Evolutionary conservation across 2,797 vertebrate genomes (phyloP).

Genomic region (Brachyalestes nurse): DNA sequence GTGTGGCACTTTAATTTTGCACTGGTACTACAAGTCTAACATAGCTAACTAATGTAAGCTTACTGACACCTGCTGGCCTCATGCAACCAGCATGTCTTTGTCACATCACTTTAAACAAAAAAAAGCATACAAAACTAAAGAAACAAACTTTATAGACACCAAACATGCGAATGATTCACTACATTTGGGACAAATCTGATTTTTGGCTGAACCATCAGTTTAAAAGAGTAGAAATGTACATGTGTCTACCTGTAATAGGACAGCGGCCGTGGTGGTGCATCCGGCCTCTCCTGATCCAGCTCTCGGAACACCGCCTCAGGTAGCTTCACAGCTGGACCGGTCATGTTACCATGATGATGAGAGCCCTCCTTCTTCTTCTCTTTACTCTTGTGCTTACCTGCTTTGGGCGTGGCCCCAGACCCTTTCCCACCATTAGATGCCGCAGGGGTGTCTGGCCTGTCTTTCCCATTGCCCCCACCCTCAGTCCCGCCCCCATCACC

Average conservation of each 20-base stretch:
- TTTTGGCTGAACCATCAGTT: neutral
- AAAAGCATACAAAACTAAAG: too few relatives aligned
- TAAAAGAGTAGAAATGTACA: neutral
- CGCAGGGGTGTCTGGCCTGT: slow-evolving; percentile 85
- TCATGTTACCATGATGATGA: slow-evolving; percentile 88
- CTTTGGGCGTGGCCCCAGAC: slow-evolving; percentile 84
- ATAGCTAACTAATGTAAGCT: too few relatives aligned
- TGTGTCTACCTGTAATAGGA: slow-evolving; percentile 93
- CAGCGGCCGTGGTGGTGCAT: slow-evolving; percentile 88
- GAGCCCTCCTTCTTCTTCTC: slow-evolving; percentile 96
- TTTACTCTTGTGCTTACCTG: slow-evolving; percentile 97
- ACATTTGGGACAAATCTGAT: too few relatives aligned
- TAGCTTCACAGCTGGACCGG: slow-evolving; percentile 90
- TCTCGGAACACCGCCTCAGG: slow-evolving; percentile 96
- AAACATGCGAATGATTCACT: too few relatives aligned
- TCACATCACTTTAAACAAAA: too few relatives aligned
- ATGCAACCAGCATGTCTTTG: too few relatives aligned
- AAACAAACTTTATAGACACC: too few relatives aligned
- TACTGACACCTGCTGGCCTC: too few relatives aligned
- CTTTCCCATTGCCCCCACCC: slow-evolving; percentile 79
- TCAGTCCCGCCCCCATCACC: slow-evolving; percentile 74
- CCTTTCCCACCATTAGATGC: slow-evolving; percentile 79
- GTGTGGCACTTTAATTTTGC: neutral
- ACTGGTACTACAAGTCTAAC: too few relatives aligned
- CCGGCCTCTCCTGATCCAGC: slow-evolving; percentile 92